Percentiles rank a stretch among this genome's conserved stretches.
phyloP scores from a whole-genome alignment of 1,140 invertebrate genomes.

The Geopemphigus sp. region DNA sequence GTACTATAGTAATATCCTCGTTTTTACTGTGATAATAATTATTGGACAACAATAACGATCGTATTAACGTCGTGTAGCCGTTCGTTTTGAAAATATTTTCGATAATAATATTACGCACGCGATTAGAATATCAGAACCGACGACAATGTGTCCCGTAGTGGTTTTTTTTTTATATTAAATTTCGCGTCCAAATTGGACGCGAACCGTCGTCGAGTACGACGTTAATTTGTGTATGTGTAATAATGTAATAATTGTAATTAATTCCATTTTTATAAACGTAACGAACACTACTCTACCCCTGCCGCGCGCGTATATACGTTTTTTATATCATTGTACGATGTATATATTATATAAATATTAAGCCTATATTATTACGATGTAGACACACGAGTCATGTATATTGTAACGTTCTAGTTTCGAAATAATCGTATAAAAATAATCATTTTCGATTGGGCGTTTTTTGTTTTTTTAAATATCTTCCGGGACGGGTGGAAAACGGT shows the following conservation, averaged over 20 bases:
- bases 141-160: background rate
- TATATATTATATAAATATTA: conserved; percentile 18
- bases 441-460: too few relatives aligned
- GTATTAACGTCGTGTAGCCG: background rate
- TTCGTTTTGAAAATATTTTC: conserved; percentile 4
- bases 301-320: background rate
- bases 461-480: too few relatives aligned
- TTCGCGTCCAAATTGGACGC: background rate
- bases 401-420: too few relatives aligned
- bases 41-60: background rate
- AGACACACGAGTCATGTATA: conserved; percentile 31
- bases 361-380: conserved; percentile 1
- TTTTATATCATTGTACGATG: conserved; percentile 12
- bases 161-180: background rate
- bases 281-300: background rate
- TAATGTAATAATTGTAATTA: background rate
- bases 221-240: background rate
- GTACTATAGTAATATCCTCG: background rate
- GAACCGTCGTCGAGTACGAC: background rate
- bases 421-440: too few relatives aligned
- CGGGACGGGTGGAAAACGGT: too few relatives aligned
- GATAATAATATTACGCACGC: background rate
- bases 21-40: conserved; percentile 37
- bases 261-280: background rate
- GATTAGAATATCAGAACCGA: conserved; percentile 41